These are phyloP conservation scores for Mya arenaria DNA, from an alignment of 1,140 invertebrate species.

Conservation along the genomic window DNA sequence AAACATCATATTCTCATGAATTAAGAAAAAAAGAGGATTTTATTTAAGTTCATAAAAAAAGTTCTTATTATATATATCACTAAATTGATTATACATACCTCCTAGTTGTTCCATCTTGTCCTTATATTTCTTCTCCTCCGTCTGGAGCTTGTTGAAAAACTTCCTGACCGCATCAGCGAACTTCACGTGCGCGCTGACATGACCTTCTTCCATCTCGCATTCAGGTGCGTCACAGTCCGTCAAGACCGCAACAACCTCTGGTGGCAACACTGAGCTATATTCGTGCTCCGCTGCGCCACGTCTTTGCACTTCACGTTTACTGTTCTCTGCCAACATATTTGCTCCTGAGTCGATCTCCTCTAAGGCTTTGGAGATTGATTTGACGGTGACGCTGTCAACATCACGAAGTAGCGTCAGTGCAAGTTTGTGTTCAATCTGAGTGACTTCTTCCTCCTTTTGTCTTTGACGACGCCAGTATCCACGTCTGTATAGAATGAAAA, in stretches of 20 bases:
- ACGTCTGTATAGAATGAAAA: too few relatives aligned
- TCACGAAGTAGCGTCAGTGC: conserved; percentile 66
- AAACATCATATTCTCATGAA: too few relatives aligned
- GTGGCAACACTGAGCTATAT: conserved; percentile 70
- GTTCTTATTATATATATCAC: background rate
- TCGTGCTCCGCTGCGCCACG: conserved; percentile 74
- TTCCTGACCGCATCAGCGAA: conserved; percentile 71
- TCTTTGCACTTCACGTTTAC: conserved; percentile 74
- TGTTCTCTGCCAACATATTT: conserved; percentile 68
- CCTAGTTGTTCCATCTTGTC: conserved; percentile 74
- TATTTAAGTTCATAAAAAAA: too few relatives aligned
- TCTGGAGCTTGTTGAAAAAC: conserved; percentile 75
- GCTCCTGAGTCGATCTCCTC: conserved; percentile 68
- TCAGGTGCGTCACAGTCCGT: conserved; percentile 74
- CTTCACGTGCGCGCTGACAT: conserved; percentile 69
- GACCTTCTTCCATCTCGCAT: conserved; percentile 68
- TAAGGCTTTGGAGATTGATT: conserved; percentile 63
- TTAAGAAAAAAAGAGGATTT: too few relatives aligned
- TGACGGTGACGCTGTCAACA: conserved; percentile 66
- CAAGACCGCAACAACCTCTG: conserved; percentile 74
- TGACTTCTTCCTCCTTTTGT: conserved; percentile 73
- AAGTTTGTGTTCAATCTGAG: conserved; percentile 70
- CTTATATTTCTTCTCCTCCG: conserved; percentile 76
- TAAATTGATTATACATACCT: conserved; percentile 22
- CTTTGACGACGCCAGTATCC: conserved; percentile 76